A percentile compares a stretch with the other conserved stretches of the same genome.
These are phyloP conservation scores for Chrysochloris asiatica DNA, from an alignment of 2,113 vertebrate genomes.

Conservation along the genomic window DNA sequence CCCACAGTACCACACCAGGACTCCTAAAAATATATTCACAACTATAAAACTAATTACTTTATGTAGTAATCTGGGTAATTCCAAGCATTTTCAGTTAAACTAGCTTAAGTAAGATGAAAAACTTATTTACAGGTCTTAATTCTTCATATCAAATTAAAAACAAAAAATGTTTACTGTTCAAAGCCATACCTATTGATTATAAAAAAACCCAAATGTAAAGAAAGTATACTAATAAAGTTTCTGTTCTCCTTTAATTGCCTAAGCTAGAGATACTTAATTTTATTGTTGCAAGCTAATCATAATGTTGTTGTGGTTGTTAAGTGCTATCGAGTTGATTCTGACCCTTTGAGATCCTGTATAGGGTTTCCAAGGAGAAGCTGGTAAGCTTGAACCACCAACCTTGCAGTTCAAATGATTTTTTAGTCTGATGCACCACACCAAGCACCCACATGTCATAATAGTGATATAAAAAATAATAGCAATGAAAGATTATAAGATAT, in stretches of 20 bases:
- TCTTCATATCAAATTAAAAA: background rate
- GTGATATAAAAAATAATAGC: background rate
- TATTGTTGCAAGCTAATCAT: background rate
- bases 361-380: too few species aligned
- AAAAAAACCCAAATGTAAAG: too few species aligned
- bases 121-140: slow-evolving; percentile 39
- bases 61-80: background rate
- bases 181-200: background rate
- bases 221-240: too few species aligned
- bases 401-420: too few species aligned
- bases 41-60: background rate
- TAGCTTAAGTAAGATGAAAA: slow-evolving; percentile 50
- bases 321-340: too few species aligned
- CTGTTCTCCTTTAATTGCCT: background rate
- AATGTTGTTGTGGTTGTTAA: too few species aligned
- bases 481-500: background rate
- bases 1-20: too few species aligned
- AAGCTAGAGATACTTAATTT: background rate
- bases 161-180: too few species aligned
- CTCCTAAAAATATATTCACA: background rate
- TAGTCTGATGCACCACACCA: too few species aligned
- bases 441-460: too few species aligned
- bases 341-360: too few species aligned
- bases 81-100: slow-evolving; percentile 36
- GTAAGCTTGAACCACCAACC: too few species aligned